A percentile compares a stretch with the other conserved stretches of the same genome.
phyloP scores from a whole-genome alignment of 2,797 vertebrate genomes.

The Florisuga fusca region DNA sequence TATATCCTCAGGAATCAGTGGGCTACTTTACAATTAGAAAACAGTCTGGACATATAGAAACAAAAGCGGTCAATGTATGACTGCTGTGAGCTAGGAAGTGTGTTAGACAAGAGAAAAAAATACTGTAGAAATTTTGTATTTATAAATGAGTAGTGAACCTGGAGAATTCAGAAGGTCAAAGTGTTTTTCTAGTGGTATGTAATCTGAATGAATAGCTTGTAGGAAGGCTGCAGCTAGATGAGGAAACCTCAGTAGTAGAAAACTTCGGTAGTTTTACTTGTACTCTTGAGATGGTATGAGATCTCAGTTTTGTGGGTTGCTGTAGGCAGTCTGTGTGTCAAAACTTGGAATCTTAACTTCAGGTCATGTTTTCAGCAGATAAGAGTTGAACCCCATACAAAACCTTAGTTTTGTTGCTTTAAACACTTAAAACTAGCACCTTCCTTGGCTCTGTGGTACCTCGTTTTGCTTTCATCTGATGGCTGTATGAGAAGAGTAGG shows the following conservation, averaged over 20 bases:
- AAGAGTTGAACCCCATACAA: not conserved
- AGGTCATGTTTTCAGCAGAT: not conserved
- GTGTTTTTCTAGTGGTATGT: not conserved
- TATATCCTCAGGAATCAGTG: not conserved
- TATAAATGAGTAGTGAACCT: not conserved
- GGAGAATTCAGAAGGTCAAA: not conserved
- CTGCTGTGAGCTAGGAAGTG: not conserved
- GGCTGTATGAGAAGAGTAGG: not conserved
- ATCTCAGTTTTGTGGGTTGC: not conserved
- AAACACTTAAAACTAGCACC: not conserved
- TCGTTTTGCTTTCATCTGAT: not conserved
- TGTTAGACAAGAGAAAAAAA: not conserved
- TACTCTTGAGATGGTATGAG: not conserved
- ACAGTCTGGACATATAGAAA: not conserved
- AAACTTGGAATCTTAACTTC: not conserved
- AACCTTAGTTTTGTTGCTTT: not conserved
- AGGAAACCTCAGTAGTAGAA: not conserved
- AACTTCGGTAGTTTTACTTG: not conserved
- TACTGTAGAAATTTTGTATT: not conserved
- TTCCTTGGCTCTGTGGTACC: not conserved
- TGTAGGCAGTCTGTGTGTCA: not conserved
- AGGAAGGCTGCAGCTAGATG: not conserved
- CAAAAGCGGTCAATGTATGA: accelerated
- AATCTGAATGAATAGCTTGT: not conserved
- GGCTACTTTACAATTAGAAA: not conserved